These are phyloP conservation scores for Drosophila guanche DNA, from an alignment of 1,140 invertebrate species.

Conservation along the genomic window DNA sequence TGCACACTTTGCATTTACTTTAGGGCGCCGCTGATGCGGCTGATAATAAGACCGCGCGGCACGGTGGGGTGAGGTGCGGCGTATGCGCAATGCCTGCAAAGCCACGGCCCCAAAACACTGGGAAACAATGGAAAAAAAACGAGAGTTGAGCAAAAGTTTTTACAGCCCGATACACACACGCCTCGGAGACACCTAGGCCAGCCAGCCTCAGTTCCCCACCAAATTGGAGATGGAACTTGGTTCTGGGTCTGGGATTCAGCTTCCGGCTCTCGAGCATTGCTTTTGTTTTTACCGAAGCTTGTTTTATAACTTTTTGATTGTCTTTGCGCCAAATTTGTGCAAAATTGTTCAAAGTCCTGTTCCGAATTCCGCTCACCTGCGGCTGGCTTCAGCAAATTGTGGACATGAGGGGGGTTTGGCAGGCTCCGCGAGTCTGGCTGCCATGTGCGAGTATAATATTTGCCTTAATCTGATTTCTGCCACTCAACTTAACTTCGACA, in stretches of 20 bases:
- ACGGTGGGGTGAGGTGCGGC: conserved; percentile 10
- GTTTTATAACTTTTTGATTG: conserved; percentile 82
- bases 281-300: conserved; percentile 68
- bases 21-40: conserved; percentile 78
- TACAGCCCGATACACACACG: conserved; percentile 75
- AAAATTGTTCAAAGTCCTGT: conserved; percentile 61
- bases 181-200: conserved; percentile 28
- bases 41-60: conserved; percentile 71
- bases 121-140: conserved; percentile 37
- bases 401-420: conserved; percentile 2
- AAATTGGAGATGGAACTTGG: too few species aligned
- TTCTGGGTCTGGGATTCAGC: conserved; percentile 35
- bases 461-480: conserved; percentile 75
- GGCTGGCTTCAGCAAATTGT: conserved; percentile 45
- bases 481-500: conserved; percentile 68
- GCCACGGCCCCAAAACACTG: conserved; percentile 30
- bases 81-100: conserved; percentile 66
- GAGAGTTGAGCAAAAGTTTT: conserved; percentile 72
- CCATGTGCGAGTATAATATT: conserved; percentile 64
- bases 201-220: background rate
- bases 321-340: conserved; percentile 79
- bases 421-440: conserved; percentile 22
- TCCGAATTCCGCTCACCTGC: conserved; percentile 36
- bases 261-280: conserved; percentile 49
- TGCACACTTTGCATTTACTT: conserved; percentile 81